Evolutionary conservation across 2,113 vertebrate species (phyloP), one percentile per base, ranked within the genome.

Genomic region (Bostrychus sinensis): DNA sequence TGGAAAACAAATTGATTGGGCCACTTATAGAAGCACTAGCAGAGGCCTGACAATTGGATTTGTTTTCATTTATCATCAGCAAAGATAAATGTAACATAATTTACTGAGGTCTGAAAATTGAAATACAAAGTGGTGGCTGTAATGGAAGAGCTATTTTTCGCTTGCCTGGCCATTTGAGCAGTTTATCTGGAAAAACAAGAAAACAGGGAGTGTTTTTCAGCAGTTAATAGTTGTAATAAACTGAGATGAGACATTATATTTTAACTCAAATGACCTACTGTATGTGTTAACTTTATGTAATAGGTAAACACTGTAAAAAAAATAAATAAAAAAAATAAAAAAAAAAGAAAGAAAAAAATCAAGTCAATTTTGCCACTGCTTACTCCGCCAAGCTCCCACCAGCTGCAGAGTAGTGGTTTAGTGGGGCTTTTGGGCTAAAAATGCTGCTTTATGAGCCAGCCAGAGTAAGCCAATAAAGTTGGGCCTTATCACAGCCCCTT

Each of bases 81-180:
- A 56, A 78, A 75, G 76, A 84, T 75, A 84, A 84, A 81, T 72
- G 79, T 64, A 78, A 66, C 73, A 75, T 83, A 87, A 88, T 86
- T 86, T 78, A 85, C 75, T 84, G 55, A 72, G 64, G 70, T 48
- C 56, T 45, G 78, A 82, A 90, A 88, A 90, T 86, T 86, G 86
- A 87, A 83, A 72, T 59, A 76, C 67, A 90, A 89, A 91, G 77
- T 87, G 81, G 75, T 19, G 30, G 17, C 70, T 36, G 46, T 66
- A 79, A 88, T 88, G 68, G 62, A 16, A 46, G 67, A 34, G 70
- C 84, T 89, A 88, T 89, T 86, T 87, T 84, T 81, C 34, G 56
- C 72, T 60, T 25, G 12, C 28, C 68, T 26, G 13, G 50, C 65
- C 68, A 72, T 80, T 83, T 80, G 38, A 68, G 43, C 56, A 23